Base-by-base conservation (phyloP, 2,888 invertebrate genomes). In the Agrypnus murinus region DNA sequence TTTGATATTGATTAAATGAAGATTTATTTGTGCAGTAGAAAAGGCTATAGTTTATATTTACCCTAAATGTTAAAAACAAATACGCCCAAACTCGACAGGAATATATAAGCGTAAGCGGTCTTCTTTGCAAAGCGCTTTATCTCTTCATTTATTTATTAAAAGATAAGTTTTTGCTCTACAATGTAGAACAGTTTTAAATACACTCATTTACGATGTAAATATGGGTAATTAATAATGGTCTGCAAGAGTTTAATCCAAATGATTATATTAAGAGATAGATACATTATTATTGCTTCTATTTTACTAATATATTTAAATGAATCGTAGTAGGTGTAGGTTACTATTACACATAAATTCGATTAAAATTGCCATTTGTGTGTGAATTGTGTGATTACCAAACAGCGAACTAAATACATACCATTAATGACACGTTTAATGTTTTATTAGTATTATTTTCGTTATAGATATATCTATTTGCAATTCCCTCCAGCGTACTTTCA, bases 161-260 rank as follows among this genome's bases (percentile, higher is more conserved):
- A 55, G 55, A 55, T 55, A 55, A 55, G 17, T n/a, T n/a, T n/a
- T n/a, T n/a, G 10, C 12, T 17, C 15, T 15, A 25, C 5, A 25
- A 36, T 36, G 36, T 10, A 36, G 50, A 50, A 8, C 50, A n/a
- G 36, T 36, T 53, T 55, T 17, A n/a, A n/a, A n/a, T n/a, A 32
- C 36, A 14, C 55, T 55, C 55, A 36, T 55, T 55, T 36, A 19
- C 55, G 6, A 55, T 55, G 55, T 55, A 55, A 55, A 55, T 55
- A 36, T 55, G 36, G 17, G 55, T 55, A 55, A 55, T 55, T 38
- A 55, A 55, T 55, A 55, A 36, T 36, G 7, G 55, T 36, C 17
- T 55, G 17, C 4, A 4, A 17, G 36, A 55, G 25, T 36, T 31
- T 55, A 1, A n/a, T n/a, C n/a, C n/a, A n/a, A n/a, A n/a, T n/a